Percentiles rank a stretch among this genome's conserved stretches.
Evolutionary conservation across 2,888 invertebrate species (phyloP).

Genomic region (Mayetiola destructor): DNA sequence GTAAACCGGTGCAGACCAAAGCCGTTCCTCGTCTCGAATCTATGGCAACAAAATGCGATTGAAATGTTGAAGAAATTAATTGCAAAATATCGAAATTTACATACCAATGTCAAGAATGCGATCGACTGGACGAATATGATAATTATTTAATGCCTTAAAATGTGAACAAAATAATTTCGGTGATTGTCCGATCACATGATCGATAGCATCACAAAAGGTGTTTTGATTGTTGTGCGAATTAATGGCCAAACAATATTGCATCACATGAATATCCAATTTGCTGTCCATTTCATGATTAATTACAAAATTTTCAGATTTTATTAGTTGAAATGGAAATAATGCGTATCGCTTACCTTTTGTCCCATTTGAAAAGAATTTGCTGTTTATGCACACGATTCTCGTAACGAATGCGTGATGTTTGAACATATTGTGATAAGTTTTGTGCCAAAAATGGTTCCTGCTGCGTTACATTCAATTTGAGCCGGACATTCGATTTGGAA

Average conservation of each 20-base stretch:
- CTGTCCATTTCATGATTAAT: too few species aligned
- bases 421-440: conserved; percentile 32
- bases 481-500: conserved; percentile 24
- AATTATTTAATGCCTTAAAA: not conserved
- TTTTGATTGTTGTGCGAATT: conserved; percentile 23
- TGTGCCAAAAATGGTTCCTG: conserved; percentile 31
- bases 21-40: conserved; percentile 22
- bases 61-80: conserved; percentile 11
- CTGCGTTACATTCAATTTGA: conserved; percentile 30
- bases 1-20: conserved; percentile 31
- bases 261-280: conserved; percentile 33
- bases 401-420: conserved; percentile 29
- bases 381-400: conserved; percentile 34
- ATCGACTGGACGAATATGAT: not conserved
- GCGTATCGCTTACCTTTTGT: conserved; percentile 29
- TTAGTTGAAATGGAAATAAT: not conserved
- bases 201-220: conserved; percentile 25
- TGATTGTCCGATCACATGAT: not conserved
- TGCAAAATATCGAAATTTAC: not conserved
- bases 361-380: conserved; percentile 35
- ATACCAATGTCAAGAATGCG: conserved; percentile 5
- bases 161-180: conserved; percentile 9
- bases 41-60: conserved; percentile 16
- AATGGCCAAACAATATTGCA: conserved; percentile 33
- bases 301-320: not conserved